Evolutionary conservation across 2,113 vertebrate genomes (phyloP), one percentile per base, ranked within the genome.

Genomic region (Oophaga pumilio): DNA sequence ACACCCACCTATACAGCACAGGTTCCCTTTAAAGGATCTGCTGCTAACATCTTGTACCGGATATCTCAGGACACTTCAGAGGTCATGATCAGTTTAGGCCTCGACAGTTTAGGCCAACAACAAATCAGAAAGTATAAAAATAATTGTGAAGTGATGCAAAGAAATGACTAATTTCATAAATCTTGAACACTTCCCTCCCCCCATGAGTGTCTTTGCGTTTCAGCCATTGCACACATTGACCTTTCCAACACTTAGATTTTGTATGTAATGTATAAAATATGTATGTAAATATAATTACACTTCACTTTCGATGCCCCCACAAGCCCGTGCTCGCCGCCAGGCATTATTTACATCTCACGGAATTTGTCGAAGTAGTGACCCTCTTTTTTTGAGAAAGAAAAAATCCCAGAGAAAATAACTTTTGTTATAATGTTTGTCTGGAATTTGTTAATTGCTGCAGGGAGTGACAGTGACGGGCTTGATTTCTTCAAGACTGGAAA

Each of bases 391-490:
- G n/a, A n/a, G 5, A 43, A 43, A 43, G 5, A 33, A 52, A 76
- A 50, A 49, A 50, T 26, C 49, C 59, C 57, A 60, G 52, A 28
- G 59, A 86, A 86, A 86, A 86, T 79, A 28, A 68, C 68, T 78
- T 86, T 86, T 78, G 56, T 33, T 28, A 13, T 85, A 66, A 76
- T 85, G 64, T 85, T 85, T 86, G 56, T 56, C 33, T 79, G 76
- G 85, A 78, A 86, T 86, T 86, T 86, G 74, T 20, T 66, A 78
- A 86, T 77, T 66, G 84, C 84, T 53, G 76, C 18, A 24, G 74
- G 74, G 76, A 57, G 59, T 86, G 85, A 86, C 74, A 86, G 43
- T 86, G 84, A 86, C 78, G 71, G 64, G 73, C 52, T 26, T 53
- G 74, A 86, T 59, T 86, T 64, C 74, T 73, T 60, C 71, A 62